These are phyloP conservation scores for Acanthosepion esculentum DNA, from an alignment of 2,888 invertebrate species.

Conservation along the genomic window DNA sequence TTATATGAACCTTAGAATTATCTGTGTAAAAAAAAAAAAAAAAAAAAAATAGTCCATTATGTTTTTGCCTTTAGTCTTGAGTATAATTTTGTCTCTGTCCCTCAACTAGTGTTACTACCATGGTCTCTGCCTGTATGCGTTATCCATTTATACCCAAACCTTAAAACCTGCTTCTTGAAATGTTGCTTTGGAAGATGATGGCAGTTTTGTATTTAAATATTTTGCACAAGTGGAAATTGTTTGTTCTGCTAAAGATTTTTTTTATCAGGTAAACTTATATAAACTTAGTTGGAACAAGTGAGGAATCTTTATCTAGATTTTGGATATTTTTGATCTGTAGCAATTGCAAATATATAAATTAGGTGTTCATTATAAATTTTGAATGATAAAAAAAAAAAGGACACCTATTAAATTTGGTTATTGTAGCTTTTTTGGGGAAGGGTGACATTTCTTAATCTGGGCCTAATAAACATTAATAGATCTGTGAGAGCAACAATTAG, in stretches of 20 bases:
- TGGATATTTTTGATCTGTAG: too few relatives aligned
- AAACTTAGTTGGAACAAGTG: neutral
- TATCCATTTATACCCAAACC: neutral
- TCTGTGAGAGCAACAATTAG: too few relatives aligned
- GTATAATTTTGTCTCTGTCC: neutral
- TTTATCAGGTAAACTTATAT: neutral
- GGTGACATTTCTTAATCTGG: too few relatives aligned
- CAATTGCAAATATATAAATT: too few relatives aligned
- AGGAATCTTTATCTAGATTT: too few relatives aligned
- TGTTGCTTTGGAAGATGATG: neutral
- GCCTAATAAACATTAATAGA: too few relatives aligned
- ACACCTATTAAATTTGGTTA: too few relatives aligned
- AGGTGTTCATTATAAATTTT: too few relatives aligned
- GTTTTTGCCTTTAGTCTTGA: constrained; percentile 33
- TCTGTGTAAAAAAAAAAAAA: neutral
- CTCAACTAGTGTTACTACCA: neutral
- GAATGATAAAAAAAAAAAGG: too few relatives aligned
- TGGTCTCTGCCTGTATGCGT: neutral
- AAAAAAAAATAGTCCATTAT: neutral
- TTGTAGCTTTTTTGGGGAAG: too few relatives aligned
- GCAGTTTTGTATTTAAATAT: neutral
- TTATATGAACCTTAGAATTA: neutral
- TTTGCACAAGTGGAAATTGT: neutral
- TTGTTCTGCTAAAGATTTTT: neutral
- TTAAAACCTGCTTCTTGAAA: neutral